phyloP scores from a whole-genome alignment of 2,888 invertebrate genomes.

The Pyralis farinalis region DNA sequence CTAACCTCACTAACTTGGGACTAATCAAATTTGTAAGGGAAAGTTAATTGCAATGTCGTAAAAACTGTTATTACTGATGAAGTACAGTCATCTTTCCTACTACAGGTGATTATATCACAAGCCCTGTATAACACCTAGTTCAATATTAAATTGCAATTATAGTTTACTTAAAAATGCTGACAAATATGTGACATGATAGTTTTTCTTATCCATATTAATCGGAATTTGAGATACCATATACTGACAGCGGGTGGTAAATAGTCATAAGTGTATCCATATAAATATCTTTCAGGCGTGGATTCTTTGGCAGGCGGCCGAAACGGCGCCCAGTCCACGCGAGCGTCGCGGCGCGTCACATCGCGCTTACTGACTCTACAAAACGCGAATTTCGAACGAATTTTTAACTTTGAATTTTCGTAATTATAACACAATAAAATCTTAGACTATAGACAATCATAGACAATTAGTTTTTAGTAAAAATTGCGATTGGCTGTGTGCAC shows the following conservation, averaged over 20 bases:
- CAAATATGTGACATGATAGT: neutral
- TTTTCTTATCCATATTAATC: slow-evolving; percentile 10
- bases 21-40: no score
- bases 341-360: slow-evolving; percentile 60
- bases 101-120: no score
- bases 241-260: slow-evolving; percentile 39
- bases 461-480: slow-evolving; percentile 10
- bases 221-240: slow-evolving; percentile 18
- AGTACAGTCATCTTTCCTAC: no score
- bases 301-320: slow-evolving; percentile 72
- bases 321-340: slow-evolving; percentile 62
- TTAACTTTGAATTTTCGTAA: slow-evolving; percentile 19
- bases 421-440: slow-evolving; percentile 11
- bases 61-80: no score
- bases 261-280: slow-evolving; percentile 68
- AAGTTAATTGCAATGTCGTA: no score
- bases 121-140: no score
- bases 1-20: no score
- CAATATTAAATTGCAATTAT: no score
- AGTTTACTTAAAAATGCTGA: no score
- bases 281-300: slow-evolving; percentile 71
- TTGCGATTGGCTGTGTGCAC: slow-evolving; percentile 9
- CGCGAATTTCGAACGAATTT: slow-evolving; percentile 39
- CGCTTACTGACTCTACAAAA: slow-evolving; percentile 42
- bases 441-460: slow-evolving; percentile 12